Conservation (phyloP, 2,888 invertebrate genomes). For the Idaea aversata region DNA sequence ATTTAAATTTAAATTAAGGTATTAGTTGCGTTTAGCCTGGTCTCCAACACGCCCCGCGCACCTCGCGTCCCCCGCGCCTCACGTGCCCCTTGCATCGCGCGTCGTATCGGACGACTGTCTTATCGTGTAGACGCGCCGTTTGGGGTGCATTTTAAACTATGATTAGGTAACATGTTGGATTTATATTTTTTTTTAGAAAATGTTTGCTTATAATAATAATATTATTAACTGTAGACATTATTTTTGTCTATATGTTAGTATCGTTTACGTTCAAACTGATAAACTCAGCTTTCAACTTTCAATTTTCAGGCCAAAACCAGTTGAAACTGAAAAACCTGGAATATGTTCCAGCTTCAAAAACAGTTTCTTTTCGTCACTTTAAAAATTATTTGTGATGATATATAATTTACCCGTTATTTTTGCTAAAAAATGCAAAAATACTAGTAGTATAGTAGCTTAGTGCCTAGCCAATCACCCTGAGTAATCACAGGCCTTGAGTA, state of each 20-base stretch:
- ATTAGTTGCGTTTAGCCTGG: constrained; percentile 41
- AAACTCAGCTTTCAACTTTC: too few species aligned
- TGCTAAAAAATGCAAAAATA: too few species aligned
- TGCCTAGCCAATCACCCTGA: too few species aligned
- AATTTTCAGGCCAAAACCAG: too few species aligned
- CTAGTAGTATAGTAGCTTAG: too few species aligned
- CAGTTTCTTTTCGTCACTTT: too few species aligned
- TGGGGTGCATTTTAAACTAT: constrained; percentile 52
- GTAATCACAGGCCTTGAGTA: too few species aligned
- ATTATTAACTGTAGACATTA: background rate
- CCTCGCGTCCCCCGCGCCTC: constrained; percentile 21
- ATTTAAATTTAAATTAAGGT: constrained; percentile 80
- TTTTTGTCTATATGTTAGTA: background rate
- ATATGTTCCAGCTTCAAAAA: too few species aligned
- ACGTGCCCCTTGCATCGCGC: background rate
- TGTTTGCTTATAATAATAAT: background rate
- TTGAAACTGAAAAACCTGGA: too few species aligned
- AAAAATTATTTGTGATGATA: too few species aligned
- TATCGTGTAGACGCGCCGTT: constrained; percentile 42
- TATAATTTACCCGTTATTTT: too few species aligned
- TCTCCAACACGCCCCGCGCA: constrained; percentile 41
- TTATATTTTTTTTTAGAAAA: background rate
- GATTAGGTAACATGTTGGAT: constrained; percentile 17
- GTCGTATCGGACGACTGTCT: constrained; percentile 31
- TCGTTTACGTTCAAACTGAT: too few species aligned